These are phyloP conservation scores for Gymnothorax javanicus DNA, from an alignment of 2,797 vertebrate species.

Conservation along the genomic window DNA sequence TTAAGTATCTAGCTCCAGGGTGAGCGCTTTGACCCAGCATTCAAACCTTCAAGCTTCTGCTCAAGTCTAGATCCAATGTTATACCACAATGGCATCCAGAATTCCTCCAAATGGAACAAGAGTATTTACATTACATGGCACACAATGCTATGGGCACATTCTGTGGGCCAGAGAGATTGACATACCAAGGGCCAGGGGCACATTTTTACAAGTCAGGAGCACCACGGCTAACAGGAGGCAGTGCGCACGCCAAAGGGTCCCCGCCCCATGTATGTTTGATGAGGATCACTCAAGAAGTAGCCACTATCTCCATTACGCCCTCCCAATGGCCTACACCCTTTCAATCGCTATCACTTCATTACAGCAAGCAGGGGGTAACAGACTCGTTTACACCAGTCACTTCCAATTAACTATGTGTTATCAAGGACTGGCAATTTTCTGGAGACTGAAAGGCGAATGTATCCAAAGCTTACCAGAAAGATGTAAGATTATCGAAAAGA, in stretches of 20 bases:
- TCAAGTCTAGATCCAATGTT: background rate
- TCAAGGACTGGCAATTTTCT: background rate
- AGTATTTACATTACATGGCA: no score
- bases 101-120: background rate
- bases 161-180: background rate
- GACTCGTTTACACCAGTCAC: background rate
- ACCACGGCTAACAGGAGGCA: background rate
- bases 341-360: constrained; percentile 36
- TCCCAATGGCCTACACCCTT: background rate
- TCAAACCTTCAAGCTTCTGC: background rate
- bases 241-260: constrained; percentile 22
- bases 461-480: background rate
- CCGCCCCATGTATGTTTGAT: constrained; percentile 31
- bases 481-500: background rate
- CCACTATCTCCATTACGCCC: background rate
- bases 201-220: background rate
- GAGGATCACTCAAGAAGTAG: constrained; percentile 8
- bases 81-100: background rate
- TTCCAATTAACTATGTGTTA: background rate
- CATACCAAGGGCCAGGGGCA: background rate
- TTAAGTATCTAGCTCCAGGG: background rate
- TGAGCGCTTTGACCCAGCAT: background rate
- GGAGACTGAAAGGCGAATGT: background rate
- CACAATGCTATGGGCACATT: background rate
- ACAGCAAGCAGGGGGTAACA: constrained; percentile 22